Evolutionary conservation across 2,113 vertebrate species (phyloP), one percentile per base, ranked within the genome.

Genomic region (Neogobius melanostomus): DNA sequence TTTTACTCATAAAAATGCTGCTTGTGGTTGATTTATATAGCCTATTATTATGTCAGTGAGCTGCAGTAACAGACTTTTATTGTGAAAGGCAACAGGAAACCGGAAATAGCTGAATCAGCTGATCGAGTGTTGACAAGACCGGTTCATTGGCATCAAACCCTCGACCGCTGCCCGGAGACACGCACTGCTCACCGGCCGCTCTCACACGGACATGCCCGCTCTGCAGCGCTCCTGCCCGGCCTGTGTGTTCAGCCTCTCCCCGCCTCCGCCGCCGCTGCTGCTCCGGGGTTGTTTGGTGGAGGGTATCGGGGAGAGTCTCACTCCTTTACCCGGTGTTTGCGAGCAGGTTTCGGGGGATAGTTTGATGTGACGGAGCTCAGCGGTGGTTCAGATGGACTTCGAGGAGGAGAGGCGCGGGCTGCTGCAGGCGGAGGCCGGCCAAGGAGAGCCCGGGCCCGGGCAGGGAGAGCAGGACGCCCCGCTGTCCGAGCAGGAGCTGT

Each of bases 401-500:
- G 7, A 10, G 53, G 53, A 56, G 4, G 53, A 56, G 53, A 28
- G 53, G 17, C 53, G 53, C 9, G 53, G 17, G 53, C 53, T 56
- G 53, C 53, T 56, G 53, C 53, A 11, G 53, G 17, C 17, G 17
- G 53, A 56, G 53, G 53, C 53, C 53, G 53, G 53, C 3, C 52
- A 21, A 9, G 21, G 16, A 17, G 52, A 54, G 2, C 52, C 52
- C 1, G 11, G 16, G 4, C 17, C 52, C 52, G 52, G 9, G 17
- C 17, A 11, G 9, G n/a, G 53, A 8, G 53, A 56, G 17, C 9
- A 16, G 53, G 53, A 56, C 16, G 11, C 53, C 4, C 17, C 53
- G 53, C 53, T 56, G 53, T 56, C 53, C 9, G 53, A 56, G 17
- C 53, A 56, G 53, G 53, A 56, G 17, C 53, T 11, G 53, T 56